Evolutionary conservation across 2,113 vertebrate genomes (phyloP).

Genomic region (Salvelinus namaycush): DNA sequence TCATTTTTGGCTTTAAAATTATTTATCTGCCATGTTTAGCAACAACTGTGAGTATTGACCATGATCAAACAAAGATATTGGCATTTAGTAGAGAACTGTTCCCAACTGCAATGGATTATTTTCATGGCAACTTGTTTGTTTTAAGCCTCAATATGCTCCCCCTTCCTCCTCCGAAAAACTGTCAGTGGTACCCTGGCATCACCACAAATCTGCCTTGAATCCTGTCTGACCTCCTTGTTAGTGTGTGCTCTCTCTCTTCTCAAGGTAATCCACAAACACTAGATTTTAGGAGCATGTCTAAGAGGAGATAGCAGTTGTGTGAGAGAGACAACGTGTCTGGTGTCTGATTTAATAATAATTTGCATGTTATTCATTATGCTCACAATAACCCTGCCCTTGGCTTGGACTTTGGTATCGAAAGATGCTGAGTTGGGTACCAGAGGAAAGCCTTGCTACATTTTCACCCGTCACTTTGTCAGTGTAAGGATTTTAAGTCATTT

Average conservation of each 20-base stretch:
- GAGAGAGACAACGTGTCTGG: neutral
- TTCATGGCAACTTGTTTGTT: neutral
- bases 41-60: neutral
- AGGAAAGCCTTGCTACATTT: neutral
- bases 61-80: neutral
- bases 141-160: neutral
- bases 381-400: neutral
- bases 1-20: neutral
- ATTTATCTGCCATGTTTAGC: neutral
- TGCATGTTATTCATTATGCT: neutral
- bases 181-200: neutral
- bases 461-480: neutral
- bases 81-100: neutral
- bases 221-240: slow-evolving; percentile 4
- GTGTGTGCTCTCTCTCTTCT: neutral
- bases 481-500: neutral
- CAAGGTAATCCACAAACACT: slow-evolving; percentile 1
- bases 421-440: neutral
- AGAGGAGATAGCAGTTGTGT: neutral
- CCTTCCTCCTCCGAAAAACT: neutral
- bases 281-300: neutral
- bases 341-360: neutral
- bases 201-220: slow-evolving; percentile 8
- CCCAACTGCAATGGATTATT: neutral
- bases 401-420: neutral